Evolutionary conservation across 2,797 vertebrate genomes (phyloP), one percentile per base, ranked within the genome.

Genomic region (Rhynchonycteris naso): DNA sequence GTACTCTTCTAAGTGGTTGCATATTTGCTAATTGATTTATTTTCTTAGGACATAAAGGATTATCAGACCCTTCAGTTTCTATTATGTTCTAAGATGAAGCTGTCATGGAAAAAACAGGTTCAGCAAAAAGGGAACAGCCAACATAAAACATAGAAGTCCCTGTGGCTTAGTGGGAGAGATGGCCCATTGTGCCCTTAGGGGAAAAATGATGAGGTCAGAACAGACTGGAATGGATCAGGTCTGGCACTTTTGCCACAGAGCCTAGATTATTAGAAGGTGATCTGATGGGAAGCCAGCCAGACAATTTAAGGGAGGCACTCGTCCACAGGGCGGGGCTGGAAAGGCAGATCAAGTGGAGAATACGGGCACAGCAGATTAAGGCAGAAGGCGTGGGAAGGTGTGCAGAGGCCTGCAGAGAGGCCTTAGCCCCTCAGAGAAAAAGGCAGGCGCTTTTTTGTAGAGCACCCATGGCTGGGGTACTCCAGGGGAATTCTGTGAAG

Each of bases 231-330:
- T 2, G n/a, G 83, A 84, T 80, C 52, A 59, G 79, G 66, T 74
- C 83, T 94, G 87, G 58, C 11, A 15, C 47, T 91, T 94, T 52
- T 71, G 75, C 61, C 43, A 47, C 56, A 87, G 66, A 95, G 71
- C 69, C 54, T 79, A 75, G 50, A 82, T 68, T 90, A 92, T 63
- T 90, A 54, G 79, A 82, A 92, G 74, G 69, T 52, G 91, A 75
- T 90, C 93, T 91, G 82, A 90, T 61, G 88, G 75, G 74, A 94
- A 94, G 61, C 80, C 61, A 89, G 89, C 33, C 76, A 94, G 91
- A 93, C 80, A 88, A 58, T 74, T 61, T 4, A 16, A 21, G 52
- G 0, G 10, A 89, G 43, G 68, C 84, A 71, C 75, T 92, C 88
- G 87, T 38, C 58, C 69, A n/a, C 0, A 50, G 71, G 52, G 61